Conservation (phyloP, 2,888 invertebrate genomes). For the Pseudeuparius sepicola region DNA sequence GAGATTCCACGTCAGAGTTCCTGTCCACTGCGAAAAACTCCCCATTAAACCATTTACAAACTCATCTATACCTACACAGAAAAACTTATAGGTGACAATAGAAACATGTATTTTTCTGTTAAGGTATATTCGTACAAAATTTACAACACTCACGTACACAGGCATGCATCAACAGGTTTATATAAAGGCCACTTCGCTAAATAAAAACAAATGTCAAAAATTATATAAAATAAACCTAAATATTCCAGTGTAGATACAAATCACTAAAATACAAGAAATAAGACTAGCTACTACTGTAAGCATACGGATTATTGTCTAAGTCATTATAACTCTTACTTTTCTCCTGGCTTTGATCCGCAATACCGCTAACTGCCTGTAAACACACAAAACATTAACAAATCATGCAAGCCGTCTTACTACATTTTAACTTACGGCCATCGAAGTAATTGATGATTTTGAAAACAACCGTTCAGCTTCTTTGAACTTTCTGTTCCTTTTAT, state of each 20-base stretch:
- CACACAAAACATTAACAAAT: no score
- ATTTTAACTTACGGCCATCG: slow-evolving; percentile 73
- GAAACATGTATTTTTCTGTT: slow-evolving; percentile 19
- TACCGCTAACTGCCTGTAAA: slow-evolving; percentile 65
- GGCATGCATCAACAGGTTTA: no score
- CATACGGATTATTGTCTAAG: slow-evolving; percentile 27
- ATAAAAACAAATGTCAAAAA: no score
- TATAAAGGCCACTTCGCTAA: no score
- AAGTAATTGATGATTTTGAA: slow-evolving; percentile 96
- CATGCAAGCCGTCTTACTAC: no score
- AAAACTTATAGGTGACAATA: slow-evolving; percentile 14
- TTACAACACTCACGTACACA: slow-evolving; percentile 7
- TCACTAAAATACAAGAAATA: no score
- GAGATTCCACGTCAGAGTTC: slow-evolving; percentile 81
- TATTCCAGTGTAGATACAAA: no score
- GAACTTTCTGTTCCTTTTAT: slow-evolving; percentile 92
- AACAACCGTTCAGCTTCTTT: slow-evolving; percentile 95
- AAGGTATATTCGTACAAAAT: slow-evolving; percentile 16
- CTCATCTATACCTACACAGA: slow-evolving; percentile 21
- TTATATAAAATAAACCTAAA: no score
- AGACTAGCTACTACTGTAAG: slow-evolving; percentile 29
- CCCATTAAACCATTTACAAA: slow-evolving; percentile 1
- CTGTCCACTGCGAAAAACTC: slow-evolving; percentile 52
- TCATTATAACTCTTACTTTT: slow-evolving; percentile 56
- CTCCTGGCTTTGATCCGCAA: slow-evolving; percentile 64